Conservation (phyloP, 2,888 invertebrate species). For the Apamea epomidion region DNA sequence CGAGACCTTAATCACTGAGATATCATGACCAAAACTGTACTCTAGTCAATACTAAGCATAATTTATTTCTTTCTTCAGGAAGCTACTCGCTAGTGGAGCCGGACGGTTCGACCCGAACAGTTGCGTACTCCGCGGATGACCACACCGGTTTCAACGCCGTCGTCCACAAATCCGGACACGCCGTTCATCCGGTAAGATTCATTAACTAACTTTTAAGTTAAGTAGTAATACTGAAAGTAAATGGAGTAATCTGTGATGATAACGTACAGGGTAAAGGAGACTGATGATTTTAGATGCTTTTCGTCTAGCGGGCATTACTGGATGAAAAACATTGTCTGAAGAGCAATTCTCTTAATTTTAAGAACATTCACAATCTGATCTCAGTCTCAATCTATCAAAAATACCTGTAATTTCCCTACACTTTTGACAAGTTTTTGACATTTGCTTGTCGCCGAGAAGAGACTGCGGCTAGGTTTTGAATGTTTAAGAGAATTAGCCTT, state of each 20-base stretch:
- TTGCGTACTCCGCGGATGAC: slow-evolving; percentile 93
- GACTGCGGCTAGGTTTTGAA: no score
- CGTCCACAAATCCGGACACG: slow-evolving; percentile 92
- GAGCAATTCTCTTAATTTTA: no score
- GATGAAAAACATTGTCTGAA: not conserved
- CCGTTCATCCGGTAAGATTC: slow-evolving; percentile 88
- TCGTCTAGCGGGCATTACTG: not conserved
- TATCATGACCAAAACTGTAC: not conserved
- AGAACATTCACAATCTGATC: no score
- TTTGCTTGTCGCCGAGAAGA: no score
- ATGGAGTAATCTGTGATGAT: not conserved
- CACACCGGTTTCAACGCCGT: slow-evolving; percentile 93
- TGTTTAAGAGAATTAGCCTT: no score
- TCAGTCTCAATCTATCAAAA: no score
- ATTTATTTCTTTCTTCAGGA: slow-evolving; percentile 79
- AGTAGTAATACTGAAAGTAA: not conserved
- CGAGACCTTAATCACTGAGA: not conserved
- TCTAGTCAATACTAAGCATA: not conserved
- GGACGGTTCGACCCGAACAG: slow-evolving; percentile 90
- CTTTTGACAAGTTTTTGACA: no score
- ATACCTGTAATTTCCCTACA: no score
- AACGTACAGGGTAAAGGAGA: not conserved
- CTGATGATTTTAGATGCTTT: not conserved
- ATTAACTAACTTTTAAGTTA: not conserved
- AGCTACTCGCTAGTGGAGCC: slow-evolving; percentile 92